Evolutionary conservation across 2,888 invertebrate species (phyloP), one percentile per base, ranked within the genome.

Genomic region (Mythimna impura): DNA sequence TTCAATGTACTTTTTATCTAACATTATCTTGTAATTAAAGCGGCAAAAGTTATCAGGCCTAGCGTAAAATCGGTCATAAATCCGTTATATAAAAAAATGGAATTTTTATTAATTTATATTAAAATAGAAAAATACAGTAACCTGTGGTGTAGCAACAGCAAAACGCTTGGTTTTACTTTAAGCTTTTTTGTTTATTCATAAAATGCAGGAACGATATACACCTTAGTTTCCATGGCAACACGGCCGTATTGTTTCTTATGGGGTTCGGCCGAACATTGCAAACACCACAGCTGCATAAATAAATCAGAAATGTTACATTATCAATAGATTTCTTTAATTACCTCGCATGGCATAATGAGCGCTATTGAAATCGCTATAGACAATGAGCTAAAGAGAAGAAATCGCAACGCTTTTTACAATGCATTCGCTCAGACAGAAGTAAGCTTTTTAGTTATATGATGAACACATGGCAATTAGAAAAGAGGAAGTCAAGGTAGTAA

Each of bases 201-300:
- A 76, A 82, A 83, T 69, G 81, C 67, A 87, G 90, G 89, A 93
- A 93, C 87, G 89, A 93, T 91, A 93, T 87, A 92, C 91, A 94
- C 94, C 93, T 94, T 91, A 81, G 82, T 83, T 82, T 88, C 90
- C 90, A 86, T 89, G 86, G 86, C 87, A 86, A 86, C 80, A 66
- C 80, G 85, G 87, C 83, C 85, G 88, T 93, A 93, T 93, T 91
- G 91, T 93, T 91, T 91, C 91, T 92, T 91, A 91, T 85, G 88
- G 83, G 88, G 86, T 89, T 87, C 89, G 86, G 84, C 78, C 82
- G 84, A 82, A 84, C 89, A 84, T 78, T 84, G 81, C 75, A 73
- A 83, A 84, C 87, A 85, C 85, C 89, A 88, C 76, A 88, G 89
- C 93, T 93, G 91, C 87, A 89, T 90, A 91, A 88, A 93, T 89